A percentile compares a stretch with the other conserved stretches of the same genome.
Evolutionary conservation across 2,797 vertebrate genomes (phyloP).

Genomic region (Labeo calbasu): DNA sequence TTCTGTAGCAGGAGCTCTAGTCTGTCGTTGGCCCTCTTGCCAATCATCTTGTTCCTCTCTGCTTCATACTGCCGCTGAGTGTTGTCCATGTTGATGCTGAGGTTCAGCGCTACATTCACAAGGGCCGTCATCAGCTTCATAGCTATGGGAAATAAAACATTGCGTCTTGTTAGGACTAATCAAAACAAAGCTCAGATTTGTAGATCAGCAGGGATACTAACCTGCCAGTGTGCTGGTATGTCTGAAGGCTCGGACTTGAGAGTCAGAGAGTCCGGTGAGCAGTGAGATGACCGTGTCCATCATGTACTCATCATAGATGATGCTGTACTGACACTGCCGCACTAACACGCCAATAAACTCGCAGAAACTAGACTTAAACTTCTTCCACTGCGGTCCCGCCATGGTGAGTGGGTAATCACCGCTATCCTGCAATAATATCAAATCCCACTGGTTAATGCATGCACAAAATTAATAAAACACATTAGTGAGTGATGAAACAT

Average conservation of each 20-base stretch:
- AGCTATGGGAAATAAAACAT: conserved; percentile 72
- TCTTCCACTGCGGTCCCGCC: conserved; percentile 99
- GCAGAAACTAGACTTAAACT: conserved; percentile 99
- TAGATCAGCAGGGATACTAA: conserved; percentile 61
- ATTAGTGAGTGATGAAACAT: neutral
- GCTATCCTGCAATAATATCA: conserved; percentile 86
- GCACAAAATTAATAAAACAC: neutral
- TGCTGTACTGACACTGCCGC: conserved; percentile 99
- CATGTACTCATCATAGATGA: conserved; percentile 99
- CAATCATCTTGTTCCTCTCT: conserved; percentile 97
- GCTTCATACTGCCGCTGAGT: conserved; percentile 97
- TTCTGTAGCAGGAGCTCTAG: conserved; percentile 97
- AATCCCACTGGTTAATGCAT: neutral
- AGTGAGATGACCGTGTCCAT: conserved; percentile 99
- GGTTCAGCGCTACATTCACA: conserved; percentile 98
- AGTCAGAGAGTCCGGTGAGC: conserved; percentile 97
- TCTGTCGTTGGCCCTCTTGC: conserved; percentile 95
- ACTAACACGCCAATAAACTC: conserved; percentile 98
- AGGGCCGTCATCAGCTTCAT: conserved; percentile 99
- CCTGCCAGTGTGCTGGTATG: conserved; percentile 99
- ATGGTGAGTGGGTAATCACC: conserved; percentile 98
- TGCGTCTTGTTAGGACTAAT: neutral
- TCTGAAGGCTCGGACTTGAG: conserved; percentile 98
- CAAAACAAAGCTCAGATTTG: neutral
- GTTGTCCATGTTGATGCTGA: conserved; percentile 99